Base-by-base conservation (phyloP, 2,113 vertebrate genomes). In the Herpetotheres cachinnans region DNA sequence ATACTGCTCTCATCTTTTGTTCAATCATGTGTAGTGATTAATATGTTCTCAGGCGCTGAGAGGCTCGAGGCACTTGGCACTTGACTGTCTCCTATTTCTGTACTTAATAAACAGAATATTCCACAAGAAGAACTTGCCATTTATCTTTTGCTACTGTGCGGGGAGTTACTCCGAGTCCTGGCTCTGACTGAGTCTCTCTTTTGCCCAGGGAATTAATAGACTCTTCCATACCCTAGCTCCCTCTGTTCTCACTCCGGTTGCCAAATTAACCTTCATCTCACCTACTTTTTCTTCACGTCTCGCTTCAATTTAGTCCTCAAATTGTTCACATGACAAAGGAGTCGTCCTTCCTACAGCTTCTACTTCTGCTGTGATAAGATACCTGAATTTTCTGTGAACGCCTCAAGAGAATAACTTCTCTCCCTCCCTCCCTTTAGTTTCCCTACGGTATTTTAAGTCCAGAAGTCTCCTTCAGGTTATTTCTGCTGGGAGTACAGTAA, bases 211-310 rank as follows among this genome's bases (percentile, higher is more conserved):
- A 97, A 95, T 95, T 95, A 95, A 91, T 95, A 95, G 91, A 90
- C 78, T 94, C 71, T 87, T 81, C 55, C 71, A 50, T 71, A 46
- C 61, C 61, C 40, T 25, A 63, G 52, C 82, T 86, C 65, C 42
- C 71, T 93, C 34, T 36, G 76, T 72, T 92, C 84, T 82, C 20
- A 24, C 44, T 78, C 61, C 5, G 30, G 82, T 46, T 93, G 82
- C 30, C 61, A 93, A 92, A 95, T 92, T 96, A 93, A 96, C 92
- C 91, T 94, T 97, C 82, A 90, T 81, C 66, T 97, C 91, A 87
- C 94, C 84, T 85, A 93, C 76, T 94, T 96, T 97, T 91, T 95
- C 89, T 95, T 93, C 59, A 36, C 9, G 16, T 88, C 86, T 83
- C 16, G 18, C 95, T 97, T 97, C 86, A 88, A 93, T 95, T 93